Conservation (phyloP, 2,113 vertebrate genomes). For the Ceratotherium simum region DNA sequence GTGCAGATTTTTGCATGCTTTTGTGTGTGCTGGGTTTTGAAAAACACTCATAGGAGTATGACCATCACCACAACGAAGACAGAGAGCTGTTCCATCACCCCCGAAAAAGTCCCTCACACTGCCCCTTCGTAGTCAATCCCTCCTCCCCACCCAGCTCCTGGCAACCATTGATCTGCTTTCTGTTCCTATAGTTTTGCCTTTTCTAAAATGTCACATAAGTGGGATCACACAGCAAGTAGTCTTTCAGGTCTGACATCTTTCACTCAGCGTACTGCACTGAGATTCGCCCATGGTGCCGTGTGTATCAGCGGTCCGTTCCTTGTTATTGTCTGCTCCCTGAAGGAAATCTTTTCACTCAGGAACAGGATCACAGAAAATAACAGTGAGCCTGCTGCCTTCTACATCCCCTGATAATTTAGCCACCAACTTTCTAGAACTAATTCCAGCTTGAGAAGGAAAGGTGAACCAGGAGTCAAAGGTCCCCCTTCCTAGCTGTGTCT, state of each 20-base stretch:
- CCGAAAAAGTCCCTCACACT: neutral
- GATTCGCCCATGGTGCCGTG: accelerated
- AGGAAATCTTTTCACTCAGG: neutral
- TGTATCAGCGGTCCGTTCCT: neutral
- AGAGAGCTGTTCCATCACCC: neutral
- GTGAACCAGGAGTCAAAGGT: neutral
- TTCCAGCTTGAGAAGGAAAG: neutral
- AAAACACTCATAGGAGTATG: neutral
- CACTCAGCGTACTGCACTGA: accelerated
- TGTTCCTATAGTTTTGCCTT: neutral
- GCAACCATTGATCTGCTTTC: neutral
- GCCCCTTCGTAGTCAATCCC: neutral
- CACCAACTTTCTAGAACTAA: neutral
- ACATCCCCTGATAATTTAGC: neutral
- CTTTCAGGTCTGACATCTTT: neutral
- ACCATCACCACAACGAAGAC: neutral
- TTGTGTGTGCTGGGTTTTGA: neutral
- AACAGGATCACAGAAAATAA: neutral
- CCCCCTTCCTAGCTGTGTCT: neutral
- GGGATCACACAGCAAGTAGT: neutral
- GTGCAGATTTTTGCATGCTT: neutral
- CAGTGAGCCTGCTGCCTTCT: neutral
- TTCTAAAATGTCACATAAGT: neutral
- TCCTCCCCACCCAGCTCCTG: neutral
- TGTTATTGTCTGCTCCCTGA: neutral